phyloP scores from a whole-genome alignment of 2,797 vertebrate genomes.

The Falco concolor region DNA sequence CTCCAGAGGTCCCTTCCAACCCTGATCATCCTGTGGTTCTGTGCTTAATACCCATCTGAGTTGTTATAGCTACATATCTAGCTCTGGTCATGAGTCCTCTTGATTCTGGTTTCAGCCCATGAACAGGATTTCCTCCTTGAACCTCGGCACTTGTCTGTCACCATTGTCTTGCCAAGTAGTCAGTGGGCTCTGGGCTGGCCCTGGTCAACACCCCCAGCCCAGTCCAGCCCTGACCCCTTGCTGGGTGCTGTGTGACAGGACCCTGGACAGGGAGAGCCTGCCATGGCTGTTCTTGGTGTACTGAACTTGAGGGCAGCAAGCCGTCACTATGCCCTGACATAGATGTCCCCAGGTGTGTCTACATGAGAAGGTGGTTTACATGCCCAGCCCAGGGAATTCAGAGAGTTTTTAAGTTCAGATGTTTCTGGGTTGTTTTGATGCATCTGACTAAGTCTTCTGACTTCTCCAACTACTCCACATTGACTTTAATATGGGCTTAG shows the following conservation, averaged over 20 bases:
- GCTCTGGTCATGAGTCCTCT: background rate
- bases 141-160: background rate
- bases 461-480: background rate
- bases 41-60: background rate
- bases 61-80: background rate
- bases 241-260: background rate
- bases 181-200: background rate
- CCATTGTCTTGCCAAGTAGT: background rate
- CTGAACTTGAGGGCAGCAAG: background rate
- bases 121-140: background rate
- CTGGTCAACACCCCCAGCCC: rapidly evolving
- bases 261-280: background rate
- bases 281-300: background rate
- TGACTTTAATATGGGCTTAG: background rate
- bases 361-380: background rate
- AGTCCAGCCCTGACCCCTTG: background rate
- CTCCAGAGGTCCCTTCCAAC: too few relatives aligned
- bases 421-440: rapidly evolving
- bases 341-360: background rate
- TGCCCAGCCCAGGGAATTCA: background rate
- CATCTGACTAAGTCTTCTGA: background rate
- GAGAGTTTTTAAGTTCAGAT: background rate
- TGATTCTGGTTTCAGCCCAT: background rate
- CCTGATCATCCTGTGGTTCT: background rate
- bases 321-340: background rate